Percentiles rank a stretch among this genome's conserved stretches.
Evolutionary conservation across 2,797 vertebrate genomes (phyloP).

Genomic region (Schizothorax lantsangensis): DNA sequence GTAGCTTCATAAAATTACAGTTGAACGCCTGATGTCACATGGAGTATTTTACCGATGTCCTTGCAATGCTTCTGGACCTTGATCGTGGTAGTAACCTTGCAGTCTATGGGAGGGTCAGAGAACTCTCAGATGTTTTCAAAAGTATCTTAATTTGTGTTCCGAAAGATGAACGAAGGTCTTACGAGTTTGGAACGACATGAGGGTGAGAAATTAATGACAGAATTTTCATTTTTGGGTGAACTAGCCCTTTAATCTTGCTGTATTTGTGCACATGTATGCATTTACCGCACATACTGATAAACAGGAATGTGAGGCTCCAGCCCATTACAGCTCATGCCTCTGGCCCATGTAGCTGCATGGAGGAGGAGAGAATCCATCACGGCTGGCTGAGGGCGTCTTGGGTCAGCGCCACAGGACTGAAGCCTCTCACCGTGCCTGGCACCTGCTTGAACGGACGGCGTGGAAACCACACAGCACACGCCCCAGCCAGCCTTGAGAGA

Average conservation of each 20-base stretch:
- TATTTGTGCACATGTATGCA: conserved; percentile 33
- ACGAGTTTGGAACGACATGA: not conserved
- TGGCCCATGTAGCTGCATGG: conserved; percentile 58
- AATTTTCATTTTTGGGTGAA: not conserved
- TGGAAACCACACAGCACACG: conserved; percentile 74
- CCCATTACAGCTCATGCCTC: conserved; percentile 19
- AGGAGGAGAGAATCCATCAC: conserved; percentile 75
- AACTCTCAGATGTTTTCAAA: not conserved
- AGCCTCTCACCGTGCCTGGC: conserved; percentile 89
- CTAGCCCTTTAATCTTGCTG: conserved; percentile 16
- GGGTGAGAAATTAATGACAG: not conserved
- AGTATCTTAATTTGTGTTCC: not conserved
- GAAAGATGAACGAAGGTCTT: not conserved
- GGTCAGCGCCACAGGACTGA: conserved; percentile 86
- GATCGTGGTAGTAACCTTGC: not conserved
- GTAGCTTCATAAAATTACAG: not conserved
- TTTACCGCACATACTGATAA: conserved; percentile 44
- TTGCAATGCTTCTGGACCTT: not conserved
- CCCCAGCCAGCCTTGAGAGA: conserved; percentile 82
- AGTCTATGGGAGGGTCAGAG: not conserved
- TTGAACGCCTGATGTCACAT: not conserved
- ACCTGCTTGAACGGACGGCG: conserved; percentile 83
- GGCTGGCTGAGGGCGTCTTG: conserved; percentile 70
- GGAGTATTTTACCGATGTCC: not conserved
- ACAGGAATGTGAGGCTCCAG: conserved; percentile 25